Evolutionary conservation across 2,797 vertebrate species (phyloP), one percentile per base, ranked within the genome.

Genomic region (Phylloscopus collybita): DNA sequence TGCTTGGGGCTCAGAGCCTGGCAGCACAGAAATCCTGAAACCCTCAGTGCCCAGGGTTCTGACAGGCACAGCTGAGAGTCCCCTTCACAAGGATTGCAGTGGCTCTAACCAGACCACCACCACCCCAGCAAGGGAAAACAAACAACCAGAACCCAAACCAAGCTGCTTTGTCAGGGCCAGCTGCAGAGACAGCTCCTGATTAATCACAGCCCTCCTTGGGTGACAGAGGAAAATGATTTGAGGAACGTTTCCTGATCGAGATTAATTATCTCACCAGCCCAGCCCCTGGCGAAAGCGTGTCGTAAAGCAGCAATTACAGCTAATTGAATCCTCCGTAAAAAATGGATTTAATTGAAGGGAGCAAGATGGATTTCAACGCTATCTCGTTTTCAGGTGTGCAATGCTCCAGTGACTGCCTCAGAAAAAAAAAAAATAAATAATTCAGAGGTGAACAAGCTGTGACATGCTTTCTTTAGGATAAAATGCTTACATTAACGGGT

Each of bases 281-380:
- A 60, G 89, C 87, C 89, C 71, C 86, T 54, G 78, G 95, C 86
- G 74, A 65, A 71, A 70, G 56, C 73, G 32, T 59, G 76, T 80
- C 40, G 27, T 85, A 66, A 93, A 96, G 85, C 51, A 86, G 74
- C 83, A 88, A 79, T 96, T 96, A 86, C 65, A 90, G 44, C 74
- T 93, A 94, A 94, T 61, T 93, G 86, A 93, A 92, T 90, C 86
- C 67, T 74, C 64, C 11, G 18, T 86, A 78, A 94, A 92, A 92
- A 73, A 86, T 64, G 82, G 56, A 73, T 88, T 78, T 90, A 92
- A 95, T 84, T 80, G 86, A 50, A 67, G 62, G 73, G 64, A 95
- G 57, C 23, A 67, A 86, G 87, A 65, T 3, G 78, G 71, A 81
- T 95, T 91, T 92, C 67, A 89, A 40, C 1, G 25, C 27, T n/a